phyloP scores from a whole-genome alignment of 2,888 invertebrate genomes.

The Seira musarum region DNA sequence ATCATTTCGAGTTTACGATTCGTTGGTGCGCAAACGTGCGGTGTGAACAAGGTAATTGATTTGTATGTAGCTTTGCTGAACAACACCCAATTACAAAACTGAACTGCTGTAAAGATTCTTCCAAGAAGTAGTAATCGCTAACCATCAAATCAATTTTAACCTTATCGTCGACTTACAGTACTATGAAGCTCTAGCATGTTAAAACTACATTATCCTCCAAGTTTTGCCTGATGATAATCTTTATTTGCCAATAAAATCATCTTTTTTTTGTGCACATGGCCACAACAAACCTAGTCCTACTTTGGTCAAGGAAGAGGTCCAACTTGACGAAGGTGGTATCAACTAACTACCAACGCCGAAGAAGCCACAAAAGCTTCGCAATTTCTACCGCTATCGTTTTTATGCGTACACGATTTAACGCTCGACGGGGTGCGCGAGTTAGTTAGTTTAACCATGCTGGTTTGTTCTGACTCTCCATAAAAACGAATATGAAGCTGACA shows the following conservation, averaged over 20 bases:
- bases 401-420: neutral
- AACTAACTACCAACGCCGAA: neutral
- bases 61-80: too few species aligned
- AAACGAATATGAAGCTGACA: too few species aligned
- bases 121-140: neutral
- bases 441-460: too few species aligned
- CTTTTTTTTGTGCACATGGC: neutral
- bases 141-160: neutral
- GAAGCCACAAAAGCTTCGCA: neutral
- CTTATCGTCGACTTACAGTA: neutral
- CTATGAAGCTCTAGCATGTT: neutral
- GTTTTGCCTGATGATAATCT: neutral
- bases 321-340: neutral
- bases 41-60: too few species aligned
- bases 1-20: too few species aligned
- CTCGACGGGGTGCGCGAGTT: neutral
- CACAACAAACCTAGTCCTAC: neutral
- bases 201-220: neutral
- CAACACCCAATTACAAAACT: neutral
- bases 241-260: neutral
- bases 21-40: too few species aligned
- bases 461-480: too few species aligned
- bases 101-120: neutral
- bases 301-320: slow-evolving; percentile 40
- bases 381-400: neutral